Evolutionary conservation across 1,140 invertebrate genomes (phyloP).

Genomic region (Drosophila sechellia): DNA sequence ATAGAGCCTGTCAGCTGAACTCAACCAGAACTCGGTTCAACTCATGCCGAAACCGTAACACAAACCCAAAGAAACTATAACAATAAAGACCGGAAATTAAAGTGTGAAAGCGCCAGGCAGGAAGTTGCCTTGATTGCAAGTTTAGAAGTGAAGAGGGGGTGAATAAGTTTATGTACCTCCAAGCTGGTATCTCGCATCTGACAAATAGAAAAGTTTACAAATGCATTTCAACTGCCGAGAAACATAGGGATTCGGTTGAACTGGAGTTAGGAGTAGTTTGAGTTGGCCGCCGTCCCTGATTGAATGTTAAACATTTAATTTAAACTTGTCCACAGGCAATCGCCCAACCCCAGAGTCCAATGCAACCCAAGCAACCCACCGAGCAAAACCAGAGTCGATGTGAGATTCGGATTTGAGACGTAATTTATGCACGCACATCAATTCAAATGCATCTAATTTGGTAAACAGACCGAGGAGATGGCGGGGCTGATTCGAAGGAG

Average conservation of each 20-base stretch:
- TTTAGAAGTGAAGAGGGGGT: slow-evolving; percentile 3
- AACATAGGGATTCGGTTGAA: slow-evolving; percentile 21
- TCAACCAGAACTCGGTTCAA: slow-evolving; percentile 30
- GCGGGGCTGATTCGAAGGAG: slow-evolving; percentile 20
- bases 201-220: slow-evolving; percentile 77
- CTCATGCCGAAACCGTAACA: slow-evolving; percentile 45
- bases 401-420: slow-evolving; percentile 38
- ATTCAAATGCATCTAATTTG: slow-evolving; percentile 81
- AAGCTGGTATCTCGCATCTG: slow-evolving; percentile 31
- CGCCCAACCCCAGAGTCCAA: background rate
- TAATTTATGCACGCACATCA: slow-evolving; percentile 83
- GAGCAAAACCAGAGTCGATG: slow-evolving; percentile 21
- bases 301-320: slow-evolving; percentile 83
- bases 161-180: slow-evolving; percentile 30
- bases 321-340: slow-evolving; percentile 67
- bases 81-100: slow-evolving; percentile 81
- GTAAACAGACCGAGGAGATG: slow-evolving; percentile 61
- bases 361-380: slow-evolving; percentile 14
- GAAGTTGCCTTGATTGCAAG: slow-evolving; percentile 80
- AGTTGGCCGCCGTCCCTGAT: slow-evolving; percentile 56
- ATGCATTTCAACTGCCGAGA: slow-evolving; percentile 71
- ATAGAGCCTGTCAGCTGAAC: slow-evolving; percentile 46
- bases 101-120: slow-evolving; percentile 75
- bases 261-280: slow-evolving; percentile 31
- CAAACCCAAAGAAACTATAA: slow-evolving; percentile 65